These are phyloP conservation scores for Ceratina calcarata DNA, from an alignment of 1,140 invertebrate species.

Conservation along the genomic window DNA sequence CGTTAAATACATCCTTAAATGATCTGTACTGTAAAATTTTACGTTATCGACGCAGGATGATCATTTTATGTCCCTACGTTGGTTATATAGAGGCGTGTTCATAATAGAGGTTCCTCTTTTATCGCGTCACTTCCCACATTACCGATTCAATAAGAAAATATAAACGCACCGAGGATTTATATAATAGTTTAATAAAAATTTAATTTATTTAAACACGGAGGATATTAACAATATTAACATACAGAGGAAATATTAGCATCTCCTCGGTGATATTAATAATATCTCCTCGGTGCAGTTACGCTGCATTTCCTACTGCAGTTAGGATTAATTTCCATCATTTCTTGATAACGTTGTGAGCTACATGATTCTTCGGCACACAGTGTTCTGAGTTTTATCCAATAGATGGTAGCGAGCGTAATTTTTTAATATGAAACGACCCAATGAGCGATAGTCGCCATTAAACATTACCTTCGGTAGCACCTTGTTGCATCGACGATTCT, in stretches of 20 bases:
- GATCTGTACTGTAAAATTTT: not conserved
- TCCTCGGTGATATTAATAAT: no score
- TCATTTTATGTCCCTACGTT: not conserved
- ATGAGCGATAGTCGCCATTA: slow-evolving; percentile 14
- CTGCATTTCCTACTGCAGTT: not conserved
- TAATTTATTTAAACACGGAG: no score
- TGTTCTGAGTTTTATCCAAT: not conserved
- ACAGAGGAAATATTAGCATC: no score
- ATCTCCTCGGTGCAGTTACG: not conserved
- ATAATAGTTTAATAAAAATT: no score
- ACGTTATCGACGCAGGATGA: not conserved
- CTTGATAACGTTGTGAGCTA: not conserved
- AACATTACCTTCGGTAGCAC: not conserved
- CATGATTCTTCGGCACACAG: not conserved
- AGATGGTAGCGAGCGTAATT: not conserved
- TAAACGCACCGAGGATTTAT: no score
- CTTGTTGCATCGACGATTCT: not conserved
- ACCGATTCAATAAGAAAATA: no score
- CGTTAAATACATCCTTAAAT: no score
- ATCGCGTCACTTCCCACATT: no score
- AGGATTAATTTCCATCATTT: not conserved
- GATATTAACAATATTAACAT: no score
- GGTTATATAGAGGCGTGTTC: not conserved
- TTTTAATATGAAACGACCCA: not conserved
- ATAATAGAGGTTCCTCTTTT: no score